These are phyloP conservation scores for Cremastinae sp. DNA, from an alignment of 2,888 invertebrate genomes.

Conservation along the genomic window DNA sequence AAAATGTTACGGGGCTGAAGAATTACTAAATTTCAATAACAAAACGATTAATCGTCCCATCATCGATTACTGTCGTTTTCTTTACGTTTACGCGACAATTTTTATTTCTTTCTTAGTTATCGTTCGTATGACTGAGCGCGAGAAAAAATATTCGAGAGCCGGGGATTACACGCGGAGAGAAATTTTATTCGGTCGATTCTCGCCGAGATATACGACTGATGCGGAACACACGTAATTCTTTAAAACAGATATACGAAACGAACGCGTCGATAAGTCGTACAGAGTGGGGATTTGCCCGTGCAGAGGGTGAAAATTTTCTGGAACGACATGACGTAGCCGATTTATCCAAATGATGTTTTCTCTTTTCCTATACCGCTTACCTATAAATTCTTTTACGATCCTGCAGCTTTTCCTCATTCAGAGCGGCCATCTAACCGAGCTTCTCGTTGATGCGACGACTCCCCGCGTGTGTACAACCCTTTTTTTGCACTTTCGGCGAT, in stretches of 20 bases:
- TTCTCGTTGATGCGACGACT: conserved; percentile 24
- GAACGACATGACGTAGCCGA: conserved; percentile 54
- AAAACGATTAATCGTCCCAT: conserved; percentile 20
- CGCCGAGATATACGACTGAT: conserved; percentile 36
- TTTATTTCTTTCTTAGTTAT: background rate
- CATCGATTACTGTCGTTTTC: conserved; percentile 5
- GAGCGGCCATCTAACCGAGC: conserved; percentile 52
- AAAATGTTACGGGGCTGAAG: background rate
- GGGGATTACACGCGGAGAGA: conserved; percentile 8
- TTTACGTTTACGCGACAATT: conserved; percentile 10
- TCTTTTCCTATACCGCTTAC: conserved; percentile 26
- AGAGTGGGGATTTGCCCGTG: conserved; percentile 2
- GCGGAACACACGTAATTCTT: conserved; percentile 9
- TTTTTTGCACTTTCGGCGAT: conserved; percentile 44
- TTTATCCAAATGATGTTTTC: conserved; percentile 51
- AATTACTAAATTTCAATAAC: conserved; percentile 28
- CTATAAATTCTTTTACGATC: conserved; percentile 65
- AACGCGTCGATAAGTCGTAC: conserved; percentile 17
- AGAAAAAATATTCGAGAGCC: conserved; percentile 3
- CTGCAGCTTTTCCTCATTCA: conserved; percentile 53
- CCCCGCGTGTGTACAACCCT: conserved; percentile 26
- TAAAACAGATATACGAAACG: conserved; percentile 12
- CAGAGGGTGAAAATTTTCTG: conserved; percentile 54
- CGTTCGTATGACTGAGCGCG: conserved; percentile 11
- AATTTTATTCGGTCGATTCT: conserved; percentile 40